Evolutionary conservation across 2,113 vertebrate species (phyloP).

Genomic region (Thryonomys swinderianus): DNA sequence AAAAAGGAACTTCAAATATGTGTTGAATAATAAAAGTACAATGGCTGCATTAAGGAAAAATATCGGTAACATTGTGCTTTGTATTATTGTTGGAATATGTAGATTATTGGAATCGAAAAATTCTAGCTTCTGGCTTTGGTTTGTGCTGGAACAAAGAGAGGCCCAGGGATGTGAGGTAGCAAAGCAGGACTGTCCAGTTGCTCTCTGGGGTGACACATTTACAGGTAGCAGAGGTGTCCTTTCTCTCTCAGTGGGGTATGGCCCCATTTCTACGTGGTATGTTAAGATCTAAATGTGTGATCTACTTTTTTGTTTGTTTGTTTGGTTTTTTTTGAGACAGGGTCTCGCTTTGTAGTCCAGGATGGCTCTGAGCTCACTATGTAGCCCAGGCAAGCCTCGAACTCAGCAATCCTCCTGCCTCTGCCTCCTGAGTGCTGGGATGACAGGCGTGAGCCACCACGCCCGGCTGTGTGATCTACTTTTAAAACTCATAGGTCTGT

Average conservation of each 20-base stretch:
- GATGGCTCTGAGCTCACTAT: no score
- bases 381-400: no score
- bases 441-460: no score
- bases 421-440: no score
- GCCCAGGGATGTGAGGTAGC: background rate
- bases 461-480: background rate
- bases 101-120: constrained; percentile 1
- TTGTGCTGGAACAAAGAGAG: background rate
- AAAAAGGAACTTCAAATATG: background rate
- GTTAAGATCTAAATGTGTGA: background rate
- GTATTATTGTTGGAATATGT: background rate
- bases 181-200: background rate
- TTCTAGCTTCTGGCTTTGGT: background rate
- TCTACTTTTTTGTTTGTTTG: no score
- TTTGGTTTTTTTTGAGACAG: no score
- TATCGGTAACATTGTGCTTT: background rate
- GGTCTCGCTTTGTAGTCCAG: no score
- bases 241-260: background rate
- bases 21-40: background rate
- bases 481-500: background rate
- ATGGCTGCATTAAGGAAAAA: background rate
- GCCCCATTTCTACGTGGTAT: background rate
- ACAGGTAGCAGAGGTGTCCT: background rate
- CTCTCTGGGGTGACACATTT: background rate
- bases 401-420: no score